Percentiles rank a stretch among this genome's conserved stretches.
Conservation (phyloP, 2,113 vertebrate species). For the Dasyornis broadbenti region DNA sequence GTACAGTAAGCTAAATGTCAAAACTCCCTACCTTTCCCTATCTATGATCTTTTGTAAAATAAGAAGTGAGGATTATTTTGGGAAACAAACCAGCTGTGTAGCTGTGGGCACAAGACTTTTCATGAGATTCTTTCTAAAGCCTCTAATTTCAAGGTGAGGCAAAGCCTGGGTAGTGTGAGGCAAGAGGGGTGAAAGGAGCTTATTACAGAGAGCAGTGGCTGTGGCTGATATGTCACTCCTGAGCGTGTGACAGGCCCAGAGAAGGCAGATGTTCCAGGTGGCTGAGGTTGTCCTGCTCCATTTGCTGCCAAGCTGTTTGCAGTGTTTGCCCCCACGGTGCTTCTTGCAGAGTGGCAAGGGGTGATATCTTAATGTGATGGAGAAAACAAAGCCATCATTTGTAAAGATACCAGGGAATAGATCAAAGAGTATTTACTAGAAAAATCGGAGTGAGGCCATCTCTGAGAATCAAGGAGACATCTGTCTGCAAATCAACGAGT, state of each 20-base stretch:
- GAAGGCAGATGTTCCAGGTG: constrained; percentile 26
- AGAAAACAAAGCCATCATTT: constrained; percentile 28
- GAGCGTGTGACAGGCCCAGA: not conserved
- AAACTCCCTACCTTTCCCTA: not conserved
- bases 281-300: not conserved
- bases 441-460: not conserved
- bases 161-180: not conserved
- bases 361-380: constrained; percentile 23
- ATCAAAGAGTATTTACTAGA: constrained; percentile 6
- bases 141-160: constrained; percentile 7
- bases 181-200: not conserved
- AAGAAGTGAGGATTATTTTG: not conserved
- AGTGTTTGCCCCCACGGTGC: not conserved
- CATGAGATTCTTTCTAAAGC: not conserved
- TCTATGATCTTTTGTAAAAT: not conserved
- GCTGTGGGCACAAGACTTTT: not conserved
- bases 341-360: not conserved
- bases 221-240: not conserved
- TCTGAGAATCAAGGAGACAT: constrained; percentile 9
- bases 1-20: not conserved
- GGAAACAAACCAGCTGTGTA: not conserved
- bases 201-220: not conserved
- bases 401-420: not conserved
- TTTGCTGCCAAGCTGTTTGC: constrained; percentile 39
- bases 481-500: constrained; percentile 4